A percentile compares a stretch with the other conserved stretches of the same genome.
Conservation (phyloP, 1,140 invertebrate genomes). For the Araneus ventricosus region DNA sequence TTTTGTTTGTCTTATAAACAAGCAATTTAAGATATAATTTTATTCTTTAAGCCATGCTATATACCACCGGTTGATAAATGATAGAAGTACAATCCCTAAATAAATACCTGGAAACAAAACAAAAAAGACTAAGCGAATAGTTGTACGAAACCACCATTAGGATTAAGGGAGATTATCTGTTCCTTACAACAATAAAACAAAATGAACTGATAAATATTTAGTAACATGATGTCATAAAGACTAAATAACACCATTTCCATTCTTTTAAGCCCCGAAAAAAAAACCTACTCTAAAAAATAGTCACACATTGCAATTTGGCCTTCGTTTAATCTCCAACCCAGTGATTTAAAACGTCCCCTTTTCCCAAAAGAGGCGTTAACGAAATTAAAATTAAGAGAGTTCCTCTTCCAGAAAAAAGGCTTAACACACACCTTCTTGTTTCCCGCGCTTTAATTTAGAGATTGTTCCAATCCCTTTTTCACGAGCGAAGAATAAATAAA, state of each 20-base stretch:
- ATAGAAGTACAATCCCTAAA: too few relatives aligned
- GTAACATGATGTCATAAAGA: background rate
- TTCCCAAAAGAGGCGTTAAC: slow-evolving; percentile 62
- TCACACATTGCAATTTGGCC: slow-evolving; percentile 5
- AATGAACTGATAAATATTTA: slow-evolving; percentile 26
- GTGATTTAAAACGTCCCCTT: slow-evolving; percentile 53
- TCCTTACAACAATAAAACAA: background rate
- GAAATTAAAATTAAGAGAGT: slow-evolving; percentile 68
- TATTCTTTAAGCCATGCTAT: too few relatives aligned
- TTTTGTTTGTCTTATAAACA: too few relatives aligned
- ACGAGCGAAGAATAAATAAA: slow-evolving; percentile 51
- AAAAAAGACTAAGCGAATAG: too few relatives aligned
- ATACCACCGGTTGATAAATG: too few relatives aligned
- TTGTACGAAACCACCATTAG: background rate
- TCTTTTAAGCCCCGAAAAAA: background rate
- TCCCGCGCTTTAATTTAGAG: slow-evolving; percentile 63
- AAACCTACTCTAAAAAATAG: background rate
- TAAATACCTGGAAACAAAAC: too few relatives aligned
- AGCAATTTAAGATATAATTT: too few relatives aligned
- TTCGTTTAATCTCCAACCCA: slow-evolving; percentile 36
- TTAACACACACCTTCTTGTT: slow-evolving; percentile 51
- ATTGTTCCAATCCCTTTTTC: slow-evolving; percentile 51
- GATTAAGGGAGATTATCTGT: background rate
- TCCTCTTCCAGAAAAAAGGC: background rate
- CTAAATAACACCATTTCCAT: background rate